Evolutionary conservation across 2,888 invertebrate genomes (phyloP), one percentile per base, ranked within the genome.

Genomic region (Drosophila mettleri): DNA sequence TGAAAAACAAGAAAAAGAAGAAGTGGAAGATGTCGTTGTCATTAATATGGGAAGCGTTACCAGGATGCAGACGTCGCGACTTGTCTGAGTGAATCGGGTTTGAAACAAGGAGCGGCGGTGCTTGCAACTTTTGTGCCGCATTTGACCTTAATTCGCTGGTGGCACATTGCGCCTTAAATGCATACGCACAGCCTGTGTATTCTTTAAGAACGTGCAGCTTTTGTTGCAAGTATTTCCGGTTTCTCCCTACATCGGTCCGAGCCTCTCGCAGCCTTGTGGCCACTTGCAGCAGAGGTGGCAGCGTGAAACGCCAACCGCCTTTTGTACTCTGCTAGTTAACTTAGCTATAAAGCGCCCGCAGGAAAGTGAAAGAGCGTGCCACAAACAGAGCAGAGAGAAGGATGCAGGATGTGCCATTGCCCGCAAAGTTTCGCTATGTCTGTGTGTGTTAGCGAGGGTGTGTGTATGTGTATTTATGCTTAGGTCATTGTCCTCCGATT

Each of bases 81-180:
- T 45, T 33, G 51, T 51, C 61, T 45, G 29, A 9, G 22, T 10
- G 33, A 29, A 20, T 8, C 41, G 18, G 31, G 53, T n/a, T n/a
- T 46, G 38, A n/a, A 9, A 12, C 6, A 20, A 18, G 14, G 20
- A 33, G 48, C 18, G 36, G 52, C 72, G 20, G 57, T 31, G 22
- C 39, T 49, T 46, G 27, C 22, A 36, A 67, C 62, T 77, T 83
- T 86, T 83, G 69, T 74, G 60, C 66, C 63, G 69, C 74, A 87
- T 76, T 89, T 85, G 84, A 85, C 84, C 84, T 87, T 85, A 85
- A 89, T 85, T 89, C 82, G 76, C 64, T 80, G 65, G 52, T 74
- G 72, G 87, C 82, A 84, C 78, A 83, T 84, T 78, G 68, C 86
- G 82, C 79, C 76, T 87, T 87, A 85, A 78, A 69, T 41, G 72